Evolutionary conservation across 1,140 invertebrate species (phyloP), one percentile per base, ranked within the genome.

Genomic region (Thereuonema tuberculata): DNA sequence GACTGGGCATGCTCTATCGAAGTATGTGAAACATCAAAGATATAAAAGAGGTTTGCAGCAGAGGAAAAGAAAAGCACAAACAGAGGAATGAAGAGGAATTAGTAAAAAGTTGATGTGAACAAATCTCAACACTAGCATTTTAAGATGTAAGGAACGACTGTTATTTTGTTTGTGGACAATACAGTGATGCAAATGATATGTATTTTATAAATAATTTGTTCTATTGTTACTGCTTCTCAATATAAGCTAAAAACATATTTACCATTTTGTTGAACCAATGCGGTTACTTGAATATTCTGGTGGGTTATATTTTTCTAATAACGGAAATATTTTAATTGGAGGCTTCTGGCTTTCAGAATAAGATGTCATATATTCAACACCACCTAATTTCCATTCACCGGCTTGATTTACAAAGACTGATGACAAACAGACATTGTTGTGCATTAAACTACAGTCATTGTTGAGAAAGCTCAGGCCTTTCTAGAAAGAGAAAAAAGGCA

Each of bases 371-470:
- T 94, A 95, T 72, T 98, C 94, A 65, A 98, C 83, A 20, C 93
- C 90, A 28, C 89, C 90, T n/a, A 99, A 75, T 76, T 97, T 98
- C 95, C 96, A 99, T 75, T 98, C 93, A 14, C 94, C 94, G 55
- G 90, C 89, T 53, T 82, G 76, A 69, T 95, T 97, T 0, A 99
- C 93, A 81, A 93, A 98, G 5, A 99, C 86, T 46, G 93, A 93
- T 72, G 86, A 87, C 60, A 91, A 79, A 69, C 88, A 91, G 2
- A 99, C 84, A 80, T 96, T 97, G 73, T 97, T 95, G 70, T 99
- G 96, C 62, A 85, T 80, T 59, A 98, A 74, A 71, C 93, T 93
- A 29, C 91, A 93, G 79, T 98, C 95, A 76, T 96, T 95, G 71
- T 93, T 93, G 63, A 99, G 79, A 77, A 98, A 98, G 69, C 89